phyloP scores from a whole-genome alignment of 1,140 invertebrate species.

The Panagrolaimus sp. region DNA sequence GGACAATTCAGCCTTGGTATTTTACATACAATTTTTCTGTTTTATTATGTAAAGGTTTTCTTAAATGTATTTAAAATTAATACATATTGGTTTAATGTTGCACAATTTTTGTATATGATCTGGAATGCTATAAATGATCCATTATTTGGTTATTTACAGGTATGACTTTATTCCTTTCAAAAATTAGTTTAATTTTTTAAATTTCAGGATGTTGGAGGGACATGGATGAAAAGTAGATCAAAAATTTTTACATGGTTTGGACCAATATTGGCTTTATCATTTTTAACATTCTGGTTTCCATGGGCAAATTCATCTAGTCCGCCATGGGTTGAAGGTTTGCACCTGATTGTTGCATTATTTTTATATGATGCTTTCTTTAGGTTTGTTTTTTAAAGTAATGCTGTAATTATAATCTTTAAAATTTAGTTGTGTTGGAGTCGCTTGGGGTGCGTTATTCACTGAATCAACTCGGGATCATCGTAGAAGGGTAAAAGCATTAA shows the following conservation, averaged over 20 bases:
- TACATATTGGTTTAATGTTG: constrained; percentile 60
- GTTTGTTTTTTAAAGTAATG: constrained; percentile 30
- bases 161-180: not conserved
- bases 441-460: constrained; percentile 59
- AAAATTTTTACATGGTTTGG: constrained; percentile 59
- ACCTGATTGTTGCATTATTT: constrained; percentile 59
- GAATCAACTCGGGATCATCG: constrained; percentile 57
- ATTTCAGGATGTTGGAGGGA: constrained; percentile 39
- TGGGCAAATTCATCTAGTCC: constrained; percentile 47
- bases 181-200: too few species aligned
- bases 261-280: constrained; percentile 59
- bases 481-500: constrained; percentile 56
- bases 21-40: constrained; percentile 50
- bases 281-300: constrained; percentile 61
- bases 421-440: constrained; percentile 57
- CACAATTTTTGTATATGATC: constrained; percentile 60
- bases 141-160: constrained; percentile 59
- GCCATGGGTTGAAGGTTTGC: constrained; percentile 56
- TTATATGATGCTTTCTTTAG: constrained; percentile 62
- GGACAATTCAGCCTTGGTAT: constrained; percentile 44
- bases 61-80: constrained; percentile 60
- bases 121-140: constrained; percentile 63
- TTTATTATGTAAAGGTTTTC: constrained; percentile 58
- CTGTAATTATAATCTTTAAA: not conserved
- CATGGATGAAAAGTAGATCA: constrained; percentile 58